These are phyloP conservation scores for Diploptera punctata DNA, from an alignment of 2,888 invertebrate species.

Conservation along the genomic window DNA sequence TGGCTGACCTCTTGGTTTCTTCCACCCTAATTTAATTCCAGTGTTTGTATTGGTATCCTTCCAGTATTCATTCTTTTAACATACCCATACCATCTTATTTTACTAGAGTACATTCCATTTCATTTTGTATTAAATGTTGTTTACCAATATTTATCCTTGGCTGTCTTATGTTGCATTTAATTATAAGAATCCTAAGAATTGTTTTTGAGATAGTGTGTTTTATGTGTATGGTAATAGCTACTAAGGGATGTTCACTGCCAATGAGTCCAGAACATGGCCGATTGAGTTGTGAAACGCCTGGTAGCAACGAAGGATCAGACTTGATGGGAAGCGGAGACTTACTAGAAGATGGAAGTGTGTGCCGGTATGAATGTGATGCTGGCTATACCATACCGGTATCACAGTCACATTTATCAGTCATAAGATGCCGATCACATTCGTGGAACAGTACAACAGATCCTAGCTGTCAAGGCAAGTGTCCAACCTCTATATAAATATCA, in stretches of 20 bases:
- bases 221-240: slow-evolving; percentile 17
- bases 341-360: slow-evolving; percentile 38
- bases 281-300: slow-evolving; percentile 34
- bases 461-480: slow-evolving; percentile 33
- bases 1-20: no score
- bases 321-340: neutral
- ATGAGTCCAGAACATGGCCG: slow-evolving; percentile 40
- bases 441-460: slow-evolving; percentile 41
- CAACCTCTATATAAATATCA: no score
- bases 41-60: no score
- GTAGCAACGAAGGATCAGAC: neutral
- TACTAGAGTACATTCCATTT: no score
- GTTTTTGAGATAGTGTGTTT: no score
- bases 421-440: slow-evolving; percentile 32
- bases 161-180: no score
- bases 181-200: neutral
- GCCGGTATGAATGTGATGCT: slow-evolving; percentile 38
- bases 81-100: no score
- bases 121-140: no score
- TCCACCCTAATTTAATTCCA: no score
- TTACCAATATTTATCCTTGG: no score
- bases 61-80: no score
- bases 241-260: slow-evolving; percentile 37
- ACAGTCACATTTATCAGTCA: slow-evolving; percentile 27
- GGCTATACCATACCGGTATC: slow-evolving; percentile 33